Percentiles rank a stretch among this genome's conserved stretches.
These are phyloP conservation scores for Gymnorhina tibicen DNA, from an alignment of 2,113 vertebrate species.

Conservation along the genomic window DNA sequence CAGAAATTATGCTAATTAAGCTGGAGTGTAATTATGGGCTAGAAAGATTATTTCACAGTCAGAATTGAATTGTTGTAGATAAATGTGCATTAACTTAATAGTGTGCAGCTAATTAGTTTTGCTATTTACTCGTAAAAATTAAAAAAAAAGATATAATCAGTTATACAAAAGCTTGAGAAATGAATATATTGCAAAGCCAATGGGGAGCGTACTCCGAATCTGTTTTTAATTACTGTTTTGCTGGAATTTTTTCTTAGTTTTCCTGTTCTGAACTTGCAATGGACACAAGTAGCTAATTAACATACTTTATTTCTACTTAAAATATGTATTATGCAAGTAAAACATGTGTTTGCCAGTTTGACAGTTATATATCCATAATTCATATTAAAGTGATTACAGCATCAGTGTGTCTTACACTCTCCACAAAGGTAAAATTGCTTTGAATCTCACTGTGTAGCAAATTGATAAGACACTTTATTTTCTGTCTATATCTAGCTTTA, in stretches of 20 bases:
- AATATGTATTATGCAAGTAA: background rate
- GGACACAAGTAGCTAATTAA: conserved; percentile 39
- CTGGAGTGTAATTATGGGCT: conserved; percentile 76
- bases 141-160: conserved; percentile 50
- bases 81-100: conserved; percentile 80
- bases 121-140: conserved; percentile 65
- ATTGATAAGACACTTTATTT: background rate
- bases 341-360: background rate
- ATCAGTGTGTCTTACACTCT: background rate
- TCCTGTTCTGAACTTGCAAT: conserved; percentile 17
- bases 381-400: background rate
- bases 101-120: conserved; percentile 75
- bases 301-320: conserved; percentile 31
- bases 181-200: background rate
- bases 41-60: conserved; percentile 75
- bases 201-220: background rate
- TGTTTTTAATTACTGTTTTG: conserved; percentile 22
- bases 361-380: background rate
- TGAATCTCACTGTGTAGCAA: background rate
- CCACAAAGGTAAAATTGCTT: background rate
- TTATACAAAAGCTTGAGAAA: conserved; percentile 21
- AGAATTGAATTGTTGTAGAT: conserved; percentile 80
- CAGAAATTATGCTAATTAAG: conserved; percentile 76
- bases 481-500: background rate
- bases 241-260: background rate